Base-by-base conservation (phyloP, 2,888 invertebrate species). In the Eilema depressum region DNA sequence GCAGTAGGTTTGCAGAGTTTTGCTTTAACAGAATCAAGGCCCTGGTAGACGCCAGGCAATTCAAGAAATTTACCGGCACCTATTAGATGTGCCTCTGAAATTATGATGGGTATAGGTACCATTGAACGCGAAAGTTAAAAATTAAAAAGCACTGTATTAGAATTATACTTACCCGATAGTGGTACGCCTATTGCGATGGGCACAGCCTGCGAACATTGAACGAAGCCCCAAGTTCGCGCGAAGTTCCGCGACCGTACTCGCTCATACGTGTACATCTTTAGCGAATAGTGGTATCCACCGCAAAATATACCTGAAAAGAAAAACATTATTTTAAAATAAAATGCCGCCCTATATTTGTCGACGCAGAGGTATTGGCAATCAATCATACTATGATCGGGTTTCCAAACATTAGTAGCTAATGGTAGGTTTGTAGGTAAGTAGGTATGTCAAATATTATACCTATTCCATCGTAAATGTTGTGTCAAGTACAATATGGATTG, bases 261-360 rank as follows among this genome's bases (percentile, higher is more conserved):
- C 91, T 98, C 98, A 89, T 98, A 98, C 0, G 98, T 98, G 93
- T 98, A 98, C 97, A 98, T 98, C 93, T 98, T 98, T 75, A 98
- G 94, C 64, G 98, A 97, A 90, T 98, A 98, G 91, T 97, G 97
- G 93, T 98, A 98, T 8, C 98, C 98, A 62, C 98, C 98, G 88
- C 97, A 97, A 91, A 98, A 98, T 84, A 98, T 97, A 64, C 98
- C 98, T 97, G 88, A 3, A 91, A 88, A n/a, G 87, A 25, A 57
- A 57, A 12, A 3, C 23, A 5, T 10, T n/a, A n/a, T 33, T 33
- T 7, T 33, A 33, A 37, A 37, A 1, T 12, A 37, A 37, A 12
- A 12, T 11, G 12, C 33, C 12, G 12, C 33, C 11, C 33, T 63
- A 53, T n/a, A 37, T 63, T 63, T 63, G 23, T 23, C 14, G 61